Conservation (phyloP, 1,140 invertebrate genomes). For the Orius insidiosus region DNA sequence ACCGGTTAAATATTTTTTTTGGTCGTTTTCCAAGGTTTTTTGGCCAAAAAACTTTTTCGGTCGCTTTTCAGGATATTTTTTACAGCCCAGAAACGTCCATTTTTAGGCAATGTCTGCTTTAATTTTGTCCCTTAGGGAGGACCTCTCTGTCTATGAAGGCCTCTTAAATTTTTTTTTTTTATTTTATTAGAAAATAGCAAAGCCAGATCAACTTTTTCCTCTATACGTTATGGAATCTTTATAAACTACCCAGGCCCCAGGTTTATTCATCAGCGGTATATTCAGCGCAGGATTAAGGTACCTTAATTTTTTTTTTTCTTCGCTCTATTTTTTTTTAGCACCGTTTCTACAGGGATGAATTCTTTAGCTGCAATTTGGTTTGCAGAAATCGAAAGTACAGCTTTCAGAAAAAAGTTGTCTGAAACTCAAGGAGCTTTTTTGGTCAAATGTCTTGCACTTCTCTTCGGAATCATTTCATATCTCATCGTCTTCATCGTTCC, state of each 20-base stretch:
- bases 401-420: slow-evolving; percentile 37
- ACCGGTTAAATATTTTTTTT: no score
- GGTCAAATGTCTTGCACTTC: slow-evolving; percentile 48
- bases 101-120: no score
- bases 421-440: slow-evolving; percentile 42
- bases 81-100: no score
- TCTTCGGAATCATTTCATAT: slow-evolving; percentile 35
- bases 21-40: no score
- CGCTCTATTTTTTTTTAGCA: slow-evolving; percentile 43
- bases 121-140: no score
- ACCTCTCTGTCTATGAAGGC: no score
- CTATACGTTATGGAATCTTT: slow-evolving; percentile 41
- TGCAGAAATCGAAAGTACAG: slow-evolving; percentile 62
- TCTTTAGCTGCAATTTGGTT: slow-evolving; percentile 63
- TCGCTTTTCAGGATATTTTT: no score
- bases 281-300: slow-evolving; percentile 52
- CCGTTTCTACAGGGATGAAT: slow-evolving; percentile 79
- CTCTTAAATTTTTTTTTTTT: not conserved
- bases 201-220: slow-evolving; percentile 34
- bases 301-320: not conserved
- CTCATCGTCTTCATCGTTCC: slow-evolving; percentile 22
- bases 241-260: slow-evolving; percentile 35
- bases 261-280: slow-evolving; percentile 52
- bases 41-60: no score
- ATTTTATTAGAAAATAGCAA: slow-evolving; percentile 22